Base-by-base conservation (phyloP, 2,113 vertebrate genomes). In the Pelecanoides urinatrix region DNA sequence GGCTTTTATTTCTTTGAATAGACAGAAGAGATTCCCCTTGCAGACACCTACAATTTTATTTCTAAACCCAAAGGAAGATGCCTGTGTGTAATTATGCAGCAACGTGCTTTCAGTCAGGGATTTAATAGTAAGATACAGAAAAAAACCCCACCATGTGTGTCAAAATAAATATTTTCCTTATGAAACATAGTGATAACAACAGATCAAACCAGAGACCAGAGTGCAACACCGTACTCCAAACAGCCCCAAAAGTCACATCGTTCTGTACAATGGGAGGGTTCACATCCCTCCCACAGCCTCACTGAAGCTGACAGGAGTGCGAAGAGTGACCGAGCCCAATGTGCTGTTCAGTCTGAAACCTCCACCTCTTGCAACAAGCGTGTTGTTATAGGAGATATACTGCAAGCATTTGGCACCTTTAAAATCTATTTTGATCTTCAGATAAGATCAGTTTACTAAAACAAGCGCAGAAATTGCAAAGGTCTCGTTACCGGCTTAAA, bases 401-500 rank as follows among this genome's bases (percentile, higher is more conserved):
- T 85, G 84, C 27, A 73, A 72, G 38, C 14, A n/a, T 76, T 55
- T 87, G 71, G 42, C 96, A 94, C 87, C 47, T 89, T 89, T 62
- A 88, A 87, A 94, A 91, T 86, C 84, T 85, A 92, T 91, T 95
- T 83, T 76, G 67, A 96, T 79, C 81, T 70, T 19, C 84, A 92
- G 92, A 94, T 97, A 97, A 96, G 89, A 95, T 87, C 91, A 58
- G 49, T 79, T 89, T 38, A 16, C 70, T 91, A 85, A 94, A 95
- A 91, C 49, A 82, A 94, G 87, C 68, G 26, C 59, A 30, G 88
- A 27, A 95, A 90, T 92, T 92, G 90, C 92, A 95, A 92, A 92
- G 91, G 74, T 88, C 73, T 90, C 1, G 0, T 93, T 83, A 53
- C 18, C 0, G 0, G 36, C 58, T 80, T 66, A 45, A 47, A 89